phyloP scores from a whole-genome alignment of 2,797 vertebrate species.

The Valencia hispanica region DNA sequence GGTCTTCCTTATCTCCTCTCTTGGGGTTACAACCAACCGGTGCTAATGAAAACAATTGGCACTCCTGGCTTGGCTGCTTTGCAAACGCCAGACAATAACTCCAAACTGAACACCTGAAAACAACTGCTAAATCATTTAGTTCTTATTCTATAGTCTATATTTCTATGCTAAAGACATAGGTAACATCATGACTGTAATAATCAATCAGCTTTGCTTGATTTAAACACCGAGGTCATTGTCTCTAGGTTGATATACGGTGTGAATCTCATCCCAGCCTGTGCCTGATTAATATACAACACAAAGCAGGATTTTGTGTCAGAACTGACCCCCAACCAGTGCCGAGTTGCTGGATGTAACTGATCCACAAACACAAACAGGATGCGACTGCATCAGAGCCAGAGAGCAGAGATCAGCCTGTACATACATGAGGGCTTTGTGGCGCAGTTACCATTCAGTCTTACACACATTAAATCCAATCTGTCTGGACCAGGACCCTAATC shows the following conservation, averaged over 20 bases:
- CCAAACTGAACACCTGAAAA: not conserved
- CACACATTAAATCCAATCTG: conserved; percentile 76
- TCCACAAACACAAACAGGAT: conserved; percentile 49
- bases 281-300: not conserved
- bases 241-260: not conserved
- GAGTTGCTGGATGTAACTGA: conserved; percentile 32
- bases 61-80: too few relatives aligned
- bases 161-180: not conserved
- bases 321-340: conserved; percentile 1
- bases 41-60: too few relatives aligned
- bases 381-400: conserved; percentile 29
- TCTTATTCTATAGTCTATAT: not conserved
- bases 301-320: not conserved
- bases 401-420: conserved; percentile 58
- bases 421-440: conserved; percentile 59
- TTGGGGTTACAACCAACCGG: too few relatives aligned
- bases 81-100: too few relatives aligned
- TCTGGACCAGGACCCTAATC: conserved; percentile 76
- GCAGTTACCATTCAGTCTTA: conserved; percentile 66
- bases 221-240: not conserved
- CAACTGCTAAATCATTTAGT: not conserved
- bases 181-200: not conserved
- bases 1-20: too few relatives aligned
- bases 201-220: not conserved
- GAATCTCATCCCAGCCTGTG: not conserved